Evolutionary conservation across 2,113 vertebrate species (phyloP).

Genomic region (Anguilla rostrata): DNA sequence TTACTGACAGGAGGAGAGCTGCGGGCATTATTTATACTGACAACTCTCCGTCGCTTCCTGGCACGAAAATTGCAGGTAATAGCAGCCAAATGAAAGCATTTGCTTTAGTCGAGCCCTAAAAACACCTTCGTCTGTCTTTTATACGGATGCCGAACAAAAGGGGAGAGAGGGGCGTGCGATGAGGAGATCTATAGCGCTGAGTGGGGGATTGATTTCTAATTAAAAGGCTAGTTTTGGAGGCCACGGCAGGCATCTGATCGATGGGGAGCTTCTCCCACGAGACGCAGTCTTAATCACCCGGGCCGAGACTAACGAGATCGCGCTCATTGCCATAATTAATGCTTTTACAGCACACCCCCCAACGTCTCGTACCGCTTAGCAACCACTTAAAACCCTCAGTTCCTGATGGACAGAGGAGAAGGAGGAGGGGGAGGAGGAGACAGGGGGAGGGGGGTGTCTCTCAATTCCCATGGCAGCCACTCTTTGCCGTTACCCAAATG

Average conservation of each 20-base stretch:
- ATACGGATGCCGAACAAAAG: neutral
- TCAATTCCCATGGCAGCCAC: neutral
- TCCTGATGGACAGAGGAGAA: neutral
- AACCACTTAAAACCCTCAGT: neutral
- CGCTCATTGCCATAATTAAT: constrained; percentile 54
- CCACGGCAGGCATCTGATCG: constrained; percentile 57
- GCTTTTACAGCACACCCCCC: constrained; percentile 22
- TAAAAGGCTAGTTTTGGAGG: constrained; percentile 55
- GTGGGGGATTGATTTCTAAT: constrained; percentile 63
- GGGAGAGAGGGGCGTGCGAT: neutral
- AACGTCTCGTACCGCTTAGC: neutral
- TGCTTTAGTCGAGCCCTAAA: constrained; percentile 49
- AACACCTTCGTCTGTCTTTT: constrained; percentile 33
- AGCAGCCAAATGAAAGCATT: constrained; percentile 50
- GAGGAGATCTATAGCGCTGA: neutral
- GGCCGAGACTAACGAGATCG: constrained; percentile 43
- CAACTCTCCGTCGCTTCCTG: constrained; percentile 12
- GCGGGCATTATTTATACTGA: neutral
- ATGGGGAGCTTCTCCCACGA: constrained; percentile 54
- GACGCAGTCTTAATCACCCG: constrained; percentile 58
- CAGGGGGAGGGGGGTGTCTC: neutral
- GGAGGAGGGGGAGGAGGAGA: neutral
- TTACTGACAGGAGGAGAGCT: neutral
- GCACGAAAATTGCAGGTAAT: constrained; percentile 49
- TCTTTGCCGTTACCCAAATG: neutral